Base-by-base conservation (phyloP, 2,888 invertebrate species). In the Hedychridium roseum region DNA sequence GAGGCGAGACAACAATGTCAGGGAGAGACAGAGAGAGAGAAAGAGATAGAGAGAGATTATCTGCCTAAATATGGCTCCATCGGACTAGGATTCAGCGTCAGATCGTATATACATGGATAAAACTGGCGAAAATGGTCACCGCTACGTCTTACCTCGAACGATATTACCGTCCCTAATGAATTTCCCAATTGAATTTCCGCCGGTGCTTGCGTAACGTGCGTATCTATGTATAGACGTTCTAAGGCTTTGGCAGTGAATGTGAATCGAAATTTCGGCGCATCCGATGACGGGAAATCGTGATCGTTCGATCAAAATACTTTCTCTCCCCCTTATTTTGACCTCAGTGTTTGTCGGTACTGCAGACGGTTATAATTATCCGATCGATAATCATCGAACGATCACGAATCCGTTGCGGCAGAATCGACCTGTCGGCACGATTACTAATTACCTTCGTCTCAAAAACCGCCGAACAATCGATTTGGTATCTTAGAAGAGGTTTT, bases 171-270 rank as follows among this genome's bases (percentile, higher is more conserved):
- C n/a, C n/a, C n/a, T n/a, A n/a, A n/a, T n/a, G n/a, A n/a, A n/a
- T n/a, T n/a, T 16, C 20, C 18, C 2, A 12, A 17, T 17, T 20
- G 16, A 14, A 16, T 12, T 39, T 40, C 28, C 17, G 12, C 18
- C 18, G 20, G 4, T 35, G 18, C 20, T n/a, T n/a, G n/a, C n/a
- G n/a, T n/a, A n/a, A n/a, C n/a, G n/a, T 23, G 15, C 58, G 67
- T 66, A 68, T 70, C 68, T 68, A 74, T 74, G 70, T 72, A 76
- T 78, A 77, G 71, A 78, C 73, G 76, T 73, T 74, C 77, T 75
- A 78, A 78, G 74, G 75, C 78, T 78, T 78, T 76, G 79, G 78
- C 78, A 78, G 78, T 78, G 77, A 74, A 68, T 68, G 69, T 74
- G 69, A 68, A 68, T 73, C 73, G 70, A 73, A 71, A 68, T 63